Percentiles rank a stretch among this genome's conserved stretches.
These are phyloP conservation scores for Sisyra terminalis DNA, from an alignment of 2,888 invertebrate genomes.

Conservation along the genomic window DNA sequence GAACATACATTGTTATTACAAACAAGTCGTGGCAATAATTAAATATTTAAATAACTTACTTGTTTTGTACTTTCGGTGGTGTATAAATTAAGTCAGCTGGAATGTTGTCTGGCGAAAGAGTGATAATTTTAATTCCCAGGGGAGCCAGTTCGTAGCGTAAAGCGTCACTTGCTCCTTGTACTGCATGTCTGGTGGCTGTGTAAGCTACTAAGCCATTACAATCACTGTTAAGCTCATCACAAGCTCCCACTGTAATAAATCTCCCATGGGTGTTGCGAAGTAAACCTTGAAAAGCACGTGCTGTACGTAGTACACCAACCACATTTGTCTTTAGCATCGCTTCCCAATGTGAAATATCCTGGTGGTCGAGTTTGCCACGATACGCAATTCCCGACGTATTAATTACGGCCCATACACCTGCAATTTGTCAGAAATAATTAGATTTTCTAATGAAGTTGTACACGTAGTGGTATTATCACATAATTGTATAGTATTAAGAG, in stretches of 20 bases:
- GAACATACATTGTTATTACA: background rate
- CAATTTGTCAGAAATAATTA: conserved; percentile 15
- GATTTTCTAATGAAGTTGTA: background rate
- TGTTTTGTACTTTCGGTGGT: conserved; percentile 37
- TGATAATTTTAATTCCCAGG: conserved; percentile 54
- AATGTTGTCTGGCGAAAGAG: conserved; percentile 54
- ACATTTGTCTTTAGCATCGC: conserved; percentile 52
- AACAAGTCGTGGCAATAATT: background rate
- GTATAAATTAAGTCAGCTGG: conserved; percentile 47
- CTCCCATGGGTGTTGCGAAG: conserved; percentile 47
- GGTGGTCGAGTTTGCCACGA: conserved; percentile 48
- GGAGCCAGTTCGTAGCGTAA: conserved; percentile 50
- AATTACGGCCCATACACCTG: conserved; percentile 67
- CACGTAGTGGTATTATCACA: background rate
- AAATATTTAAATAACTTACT: conserved; percentile 17
- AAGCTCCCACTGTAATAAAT: conserved; percentile 49
- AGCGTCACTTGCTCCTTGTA: conserved; percentile 64
- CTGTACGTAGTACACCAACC: conserved; percentile 53
- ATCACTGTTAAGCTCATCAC: conserved; percentile 22
- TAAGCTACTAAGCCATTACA: conserved; percentile 19
- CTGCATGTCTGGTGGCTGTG: conserved; percentile 50
- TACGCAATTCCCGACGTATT: conserved; percentile 67
- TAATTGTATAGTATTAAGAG: background rate
- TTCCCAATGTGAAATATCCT: conserved; percentile 55
- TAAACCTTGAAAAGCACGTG: conserved; percentile 57